These are phyloP conservation scores for Geococcyx californianus DNA, from an alignment of 2,113 vertebrate genomes.

Conservation along the genomic window DNA sequence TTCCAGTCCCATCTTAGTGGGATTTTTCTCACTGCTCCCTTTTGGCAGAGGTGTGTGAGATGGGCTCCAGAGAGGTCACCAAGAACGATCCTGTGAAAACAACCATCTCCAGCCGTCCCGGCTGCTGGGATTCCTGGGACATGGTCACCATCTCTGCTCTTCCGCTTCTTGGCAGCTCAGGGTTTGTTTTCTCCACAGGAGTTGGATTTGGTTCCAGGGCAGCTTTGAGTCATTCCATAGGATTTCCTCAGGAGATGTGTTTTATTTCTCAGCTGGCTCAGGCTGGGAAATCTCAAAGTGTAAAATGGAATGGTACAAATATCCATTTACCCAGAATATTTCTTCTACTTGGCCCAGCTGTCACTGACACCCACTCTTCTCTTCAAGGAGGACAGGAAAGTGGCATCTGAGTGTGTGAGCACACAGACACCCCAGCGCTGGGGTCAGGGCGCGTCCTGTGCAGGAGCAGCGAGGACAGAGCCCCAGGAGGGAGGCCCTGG, in stretches of 20 bases:
- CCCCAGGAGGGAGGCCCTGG: no score
- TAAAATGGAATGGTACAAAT: background rate
- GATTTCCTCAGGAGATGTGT: background rate
- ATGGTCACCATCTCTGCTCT: background rate
- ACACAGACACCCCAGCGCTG: no score
- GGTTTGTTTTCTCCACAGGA: background rate
- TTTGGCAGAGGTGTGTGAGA: background rate
- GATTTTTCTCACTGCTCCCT: background rate
- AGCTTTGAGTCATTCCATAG: background rate
- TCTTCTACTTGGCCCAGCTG: background rate
- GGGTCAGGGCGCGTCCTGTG: no score
- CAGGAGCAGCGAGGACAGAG: background rate
- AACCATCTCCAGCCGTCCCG: background rate
- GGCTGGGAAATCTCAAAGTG: background rate
- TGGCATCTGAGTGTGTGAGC: background rate
- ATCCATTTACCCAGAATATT: background rate
- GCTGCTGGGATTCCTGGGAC: fast-evolving
- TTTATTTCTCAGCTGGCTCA: background rate
- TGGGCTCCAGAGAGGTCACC: background rate
- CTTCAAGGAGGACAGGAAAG: background rate
- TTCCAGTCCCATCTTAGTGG: no score
- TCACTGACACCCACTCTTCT: background rate
- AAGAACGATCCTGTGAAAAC: background rate
- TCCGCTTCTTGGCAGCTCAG: background rate
- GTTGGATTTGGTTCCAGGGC: background rate